These are phyloP conservation scores for Agelas oroides DNA, from an alignment of 37 sponge, comb jelly and placozoan genomes.

Conservation along the genomic window DNA sequence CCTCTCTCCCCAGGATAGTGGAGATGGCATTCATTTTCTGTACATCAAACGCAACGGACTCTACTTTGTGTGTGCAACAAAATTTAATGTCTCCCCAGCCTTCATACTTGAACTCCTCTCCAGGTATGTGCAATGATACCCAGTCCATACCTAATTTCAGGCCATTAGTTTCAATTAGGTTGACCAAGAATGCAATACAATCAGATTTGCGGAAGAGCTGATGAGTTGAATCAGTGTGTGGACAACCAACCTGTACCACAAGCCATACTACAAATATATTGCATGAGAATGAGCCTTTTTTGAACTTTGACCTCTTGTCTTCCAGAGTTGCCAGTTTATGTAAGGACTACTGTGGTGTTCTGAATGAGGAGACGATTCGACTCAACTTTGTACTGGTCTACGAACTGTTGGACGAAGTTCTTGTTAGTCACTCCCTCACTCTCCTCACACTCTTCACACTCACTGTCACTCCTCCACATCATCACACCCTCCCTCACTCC, in stretches of 20 bases:
- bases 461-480: too few species aligned
- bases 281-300: too few species aligned
- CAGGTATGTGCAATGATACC: conserved; percentile 53
- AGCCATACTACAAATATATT: too few species aligned
- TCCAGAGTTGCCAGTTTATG: conserved; percentile 82
- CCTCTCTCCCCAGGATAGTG: conserved; percentile 43
- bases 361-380: conserved; percentile 93
- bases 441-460: too few species aligned
- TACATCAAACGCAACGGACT: conserved; percentile 88
- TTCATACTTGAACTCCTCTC: conserved; percentile 82
- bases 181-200: too few species aligned
- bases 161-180: too few species aligned
- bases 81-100: conserved; percentile 89
- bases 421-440: conserved; percentile 55
- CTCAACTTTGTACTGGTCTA: conserved; percentile 92
- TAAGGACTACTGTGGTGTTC: conserved; percentile 95
- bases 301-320: too few species aligned
- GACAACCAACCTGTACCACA: too few species aligned
- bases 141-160: too few species aligned
- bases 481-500: not conserved
- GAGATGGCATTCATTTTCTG: conserved; percentile 79
- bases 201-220: too few species aligned
- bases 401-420: conserved; percentile 93
- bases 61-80: conserved; percentile 91
- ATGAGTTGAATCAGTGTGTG: too few species aligned